These are phyloP conservation scores for Acleris cristana DNA, from an alignment of 2,888 invertebrate genomes.

Conservation along the genomic window DNA sequence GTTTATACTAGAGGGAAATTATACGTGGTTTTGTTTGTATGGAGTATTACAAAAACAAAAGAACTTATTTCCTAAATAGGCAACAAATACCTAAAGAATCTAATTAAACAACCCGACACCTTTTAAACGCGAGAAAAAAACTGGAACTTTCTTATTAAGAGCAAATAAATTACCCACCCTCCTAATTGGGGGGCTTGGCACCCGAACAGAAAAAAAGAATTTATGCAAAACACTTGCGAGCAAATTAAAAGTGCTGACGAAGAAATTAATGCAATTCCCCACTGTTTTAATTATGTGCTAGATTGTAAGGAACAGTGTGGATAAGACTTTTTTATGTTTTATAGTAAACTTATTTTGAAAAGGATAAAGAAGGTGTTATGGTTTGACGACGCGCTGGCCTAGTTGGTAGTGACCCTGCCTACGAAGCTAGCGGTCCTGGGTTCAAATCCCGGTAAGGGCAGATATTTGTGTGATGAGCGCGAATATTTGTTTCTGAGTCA, in stretches of 20 bases:
- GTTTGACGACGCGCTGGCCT: too few relatives aligned
- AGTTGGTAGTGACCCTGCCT: too few relatives aligned
- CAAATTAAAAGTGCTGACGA: slow-evolving; percentile 78
- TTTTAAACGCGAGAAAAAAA: slow-evolving; percentile 47
- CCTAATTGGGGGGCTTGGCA: slow-evolving; percentile 66
- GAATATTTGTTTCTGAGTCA: too few relatives aligned
- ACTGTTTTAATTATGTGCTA: slow-evolving; percentile 74
- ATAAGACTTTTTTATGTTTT: slow-evolving; percentile 44
- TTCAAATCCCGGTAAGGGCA: too few relatives aligned
- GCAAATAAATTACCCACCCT: slow-evolving; percentile 73
- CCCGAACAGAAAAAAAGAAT: slow-evolving; percentile 63
- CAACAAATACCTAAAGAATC: slow-evolving; percentile 15
- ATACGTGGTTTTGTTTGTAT: too few relatives aligned
- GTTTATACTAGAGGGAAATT: too few relatives aligned
- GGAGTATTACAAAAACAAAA: too few relatives aligned
- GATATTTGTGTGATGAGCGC: too few relatives aligned
- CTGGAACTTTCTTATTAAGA: slow-evolving; percentile 66
- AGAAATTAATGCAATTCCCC: slow-evolving; percentile 78
- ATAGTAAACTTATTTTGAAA: background rate
- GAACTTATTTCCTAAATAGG: background rate
- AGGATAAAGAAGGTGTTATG: too few relatives aligned
- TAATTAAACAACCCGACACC: slow-evolving; percentile 37
- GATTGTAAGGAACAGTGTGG: slow-evolving; percentile 45
- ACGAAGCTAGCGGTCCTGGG: too few relatives aligned
- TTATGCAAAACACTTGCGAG: slow-evolving; percentile 78